These are phyloP conservation scores for Coronaproctus castanopsis DNA, from an alignment of 2,888 invertebrate species.

Conservation along the genomic window DNA sequence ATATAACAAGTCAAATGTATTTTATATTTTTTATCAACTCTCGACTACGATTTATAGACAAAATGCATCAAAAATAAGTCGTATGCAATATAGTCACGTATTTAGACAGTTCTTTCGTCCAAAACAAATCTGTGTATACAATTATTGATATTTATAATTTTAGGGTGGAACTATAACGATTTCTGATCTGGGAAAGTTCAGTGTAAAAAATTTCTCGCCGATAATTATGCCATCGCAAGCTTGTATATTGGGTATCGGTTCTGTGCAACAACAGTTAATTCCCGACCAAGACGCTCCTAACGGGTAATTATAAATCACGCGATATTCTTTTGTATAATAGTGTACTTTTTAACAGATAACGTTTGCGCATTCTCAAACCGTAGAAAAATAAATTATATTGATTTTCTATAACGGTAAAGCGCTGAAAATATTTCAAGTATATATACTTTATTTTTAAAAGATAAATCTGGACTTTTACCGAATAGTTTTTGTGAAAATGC, in stretches of 20 bases:
- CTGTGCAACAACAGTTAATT: slow-evolving; percentile 50
- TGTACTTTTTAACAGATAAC: not conserved
- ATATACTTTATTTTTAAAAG: too few species aligned
- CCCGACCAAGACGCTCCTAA: slow-evolving; percentile 46
- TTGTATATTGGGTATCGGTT: slow-evolving; percentile 78
- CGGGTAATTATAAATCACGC: slow-evolving; percentile 39
- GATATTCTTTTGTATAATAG: slow-evolving; percentile 5
- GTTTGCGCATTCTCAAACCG: not conserved
- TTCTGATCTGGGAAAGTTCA: slow-evolving; percentile 90
- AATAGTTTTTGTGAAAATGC: too few species aligned
- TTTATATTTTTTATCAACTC: too few species aligned
- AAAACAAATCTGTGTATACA: too few species aligned
- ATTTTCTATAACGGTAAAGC: too few species aligned
- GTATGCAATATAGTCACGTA: too few species aligned
- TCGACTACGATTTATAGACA: too few species aligned
- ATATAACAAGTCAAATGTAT: too few species aligned
- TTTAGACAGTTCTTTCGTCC: too few species aligned
- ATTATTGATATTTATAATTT: not conserved
- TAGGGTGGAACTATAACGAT: slow-evolving; percentile 83
- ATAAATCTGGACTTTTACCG: too few species aligned
- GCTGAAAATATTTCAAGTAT: too few species aligned
- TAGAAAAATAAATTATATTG: not conserved
- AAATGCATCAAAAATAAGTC: too few species aligned
- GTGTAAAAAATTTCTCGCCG: slow-evolving; percentile 69
- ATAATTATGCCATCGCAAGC: slow-evolving; percentile 94